A percentile compares a stretch with the other conserved stretches of the same genome.
Evolutionary conservation across 92 coral and sea anemone species (phyloP).

Genomic region (Porites cylindrica): DNA sequence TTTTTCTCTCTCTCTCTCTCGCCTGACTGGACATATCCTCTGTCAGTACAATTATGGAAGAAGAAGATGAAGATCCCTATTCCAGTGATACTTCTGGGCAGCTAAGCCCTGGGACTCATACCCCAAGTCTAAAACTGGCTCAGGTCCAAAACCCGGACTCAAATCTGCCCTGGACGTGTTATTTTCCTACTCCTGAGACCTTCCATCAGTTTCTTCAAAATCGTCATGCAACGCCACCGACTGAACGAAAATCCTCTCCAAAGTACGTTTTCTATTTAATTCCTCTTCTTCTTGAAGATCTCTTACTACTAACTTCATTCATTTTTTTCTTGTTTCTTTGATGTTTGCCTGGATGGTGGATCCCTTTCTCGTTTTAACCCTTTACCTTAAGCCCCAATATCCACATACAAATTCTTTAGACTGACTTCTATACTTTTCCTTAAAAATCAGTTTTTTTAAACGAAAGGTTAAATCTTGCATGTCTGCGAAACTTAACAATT

Average conservation of each 20-base stretch:
- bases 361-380: no score
- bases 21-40: neutral
- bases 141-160: conserved; percentile 7
- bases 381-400: no score
- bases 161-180: conserved; percentile 26
- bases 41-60: conserved; percentile 62
- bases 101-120: neutral
- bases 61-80: conserved; percentile 35
- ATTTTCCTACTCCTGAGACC: conserved; percentile 44
- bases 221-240: conserved; percentile 16
- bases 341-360: no score
- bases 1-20: neutral
- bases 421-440: no score
- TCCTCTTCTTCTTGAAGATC: neutral
- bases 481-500: no score
- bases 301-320: neutral
- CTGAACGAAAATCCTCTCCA: conserved; percentile 27
- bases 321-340: neutral
- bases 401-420: no score
- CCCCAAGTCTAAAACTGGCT: conserved; percentile 11
- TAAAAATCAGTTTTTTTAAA: no score
- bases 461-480: no score
- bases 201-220: conserved; percentile 27
- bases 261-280: conserved; percentile 24
- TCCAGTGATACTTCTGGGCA: conserved; percentile 29